A percentile compares a stretch with the other conserved stretches of the same genome.
phyloP scores from a whole-genome alignment of 2,113 vertebrate species.

The Rhipidura dahli region DNA sequence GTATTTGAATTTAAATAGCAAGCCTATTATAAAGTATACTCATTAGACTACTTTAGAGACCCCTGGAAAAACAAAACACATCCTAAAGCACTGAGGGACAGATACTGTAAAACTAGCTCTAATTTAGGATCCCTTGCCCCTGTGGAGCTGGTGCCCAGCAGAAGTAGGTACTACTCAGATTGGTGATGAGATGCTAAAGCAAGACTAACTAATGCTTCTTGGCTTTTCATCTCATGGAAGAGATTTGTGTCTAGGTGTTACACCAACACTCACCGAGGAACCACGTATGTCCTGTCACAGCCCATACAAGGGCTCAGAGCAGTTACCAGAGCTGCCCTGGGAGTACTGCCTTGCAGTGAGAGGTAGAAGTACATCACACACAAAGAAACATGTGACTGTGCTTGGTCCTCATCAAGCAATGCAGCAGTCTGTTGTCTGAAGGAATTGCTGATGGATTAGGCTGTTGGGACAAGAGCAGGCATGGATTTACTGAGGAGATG shows the following conservation, averaged over 20 bases:
- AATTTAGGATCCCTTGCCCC: not conserved
- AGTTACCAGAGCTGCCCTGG: not conserved
- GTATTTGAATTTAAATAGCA: slow-evolving; percentile 5
- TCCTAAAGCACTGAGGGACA: not conserved
- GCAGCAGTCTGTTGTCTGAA: not conserved
- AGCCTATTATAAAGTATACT: not conserved
- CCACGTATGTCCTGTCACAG: not conserved
- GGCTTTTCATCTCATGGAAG: not conserved
- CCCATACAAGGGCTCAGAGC: not conserved
- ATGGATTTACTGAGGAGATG: not conserved
- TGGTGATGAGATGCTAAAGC: not conserved
- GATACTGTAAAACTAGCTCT: not conserved
- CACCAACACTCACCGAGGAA: not conserved
- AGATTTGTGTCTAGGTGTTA: not conserved
- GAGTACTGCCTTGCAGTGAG: not conserved
- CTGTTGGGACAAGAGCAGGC: not conserved
- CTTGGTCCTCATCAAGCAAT: not conserved
- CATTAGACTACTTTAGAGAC: not conserved
- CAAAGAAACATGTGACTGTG: fast-evolving
- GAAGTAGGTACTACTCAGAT: not conserved
- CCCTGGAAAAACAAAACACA: not conserved
- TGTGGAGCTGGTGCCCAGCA: not conserved
- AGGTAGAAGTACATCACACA: not conserved
- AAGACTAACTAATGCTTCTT: not conserved
- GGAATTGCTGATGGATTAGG: not conserved